These are phyloP conservation scores for Neoaliturus tenellus DNA, from an alignment of 2,888 invertebrate species.

Conservation along the genomic window DNA sequence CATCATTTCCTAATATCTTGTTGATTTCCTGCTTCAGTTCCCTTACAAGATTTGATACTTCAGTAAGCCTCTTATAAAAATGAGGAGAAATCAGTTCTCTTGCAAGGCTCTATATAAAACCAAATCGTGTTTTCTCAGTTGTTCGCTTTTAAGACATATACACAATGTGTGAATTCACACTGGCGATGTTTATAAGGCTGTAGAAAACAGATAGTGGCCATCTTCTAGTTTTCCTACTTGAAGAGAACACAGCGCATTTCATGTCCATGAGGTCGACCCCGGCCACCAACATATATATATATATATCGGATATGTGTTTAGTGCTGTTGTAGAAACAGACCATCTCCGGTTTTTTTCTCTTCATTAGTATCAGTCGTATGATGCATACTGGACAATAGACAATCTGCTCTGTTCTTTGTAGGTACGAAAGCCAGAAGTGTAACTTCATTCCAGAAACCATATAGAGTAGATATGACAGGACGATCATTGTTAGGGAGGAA, in stretches of 20 bases:
- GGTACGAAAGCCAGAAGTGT: conserved; percentile 59
- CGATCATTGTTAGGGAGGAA: conserved; percentile 55
- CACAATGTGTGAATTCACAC: conserved; percentile 44
- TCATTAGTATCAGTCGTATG: conserved; percentile 45
- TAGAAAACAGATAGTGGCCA: conserved; percentile 61
- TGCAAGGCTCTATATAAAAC: conserved; percentile 24
- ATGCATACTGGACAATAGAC: conserved; percentile 62
- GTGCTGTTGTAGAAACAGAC: conserved; percentile 60
- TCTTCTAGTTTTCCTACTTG: conserved; percentile 58
- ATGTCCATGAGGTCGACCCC: conserved; percentile 61
- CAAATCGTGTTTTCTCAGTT: conserved; percentile 38
- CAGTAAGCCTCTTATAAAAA: not conserved
- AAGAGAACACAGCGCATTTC: conserved; percentile 60
- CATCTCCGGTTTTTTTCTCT: conserved; percentile 61
- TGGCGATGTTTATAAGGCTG: conserved; percentile 48
- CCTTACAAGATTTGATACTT: conserved; percentile 11
- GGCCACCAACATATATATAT: too few relatives aligned
- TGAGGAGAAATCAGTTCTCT: conserved; percentile 11
- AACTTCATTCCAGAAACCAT: conserved; percentile 56
- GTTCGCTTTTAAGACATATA: conserved; percentile 53
- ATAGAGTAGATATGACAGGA: conserved; percentile 48
- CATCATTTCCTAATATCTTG: conserved; percentile 32
- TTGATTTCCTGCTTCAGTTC: conserved; percentile 21
- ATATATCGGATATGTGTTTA: too few relatives aligned
- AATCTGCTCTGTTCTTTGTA: conserved; percentile 60